phyloP scores from a whole-genome alignment of 1,140 invertebrate genomes.

The Phymastichus coffea region DNA sequence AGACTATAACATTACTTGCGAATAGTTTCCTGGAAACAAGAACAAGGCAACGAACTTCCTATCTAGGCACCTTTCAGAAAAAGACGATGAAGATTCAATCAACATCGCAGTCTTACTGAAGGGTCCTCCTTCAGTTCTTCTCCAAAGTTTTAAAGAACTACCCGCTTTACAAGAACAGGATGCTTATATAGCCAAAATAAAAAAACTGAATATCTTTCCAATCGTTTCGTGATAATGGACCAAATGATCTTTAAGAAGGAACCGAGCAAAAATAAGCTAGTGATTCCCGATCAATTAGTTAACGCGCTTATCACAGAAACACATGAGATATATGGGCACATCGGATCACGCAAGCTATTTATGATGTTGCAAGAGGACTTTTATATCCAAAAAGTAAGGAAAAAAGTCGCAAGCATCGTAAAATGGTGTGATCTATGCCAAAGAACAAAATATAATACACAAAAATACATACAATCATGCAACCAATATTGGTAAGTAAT shows the following conservation, averaged over 20 bases:
- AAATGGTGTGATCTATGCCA: slow-evolving; percentile 22
- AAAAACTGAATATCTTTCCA: background rate
- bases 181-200: slow-evolving; percentile 2
- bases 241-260: background rate
- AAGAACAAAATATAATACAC: slow-evolving; percentile 14
- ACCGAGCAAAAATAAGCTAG: background rate
- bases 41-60: slow-evolving; percentile 42
- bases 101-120: background rate
- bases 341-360: slow-evolving; percentile 7
- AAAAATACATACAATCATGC: slow-evolving; percentile 1
- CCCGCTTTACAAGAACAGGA: background rate
- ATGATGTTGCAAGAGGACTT: slow-evolving; percentile 21
- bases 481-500: background rate
- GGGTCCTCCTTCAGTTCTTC: background rate
- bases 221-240: background rate
- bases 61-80: background rate
- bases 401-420: background rate
- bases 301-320: slow-evolving; percentile 12
- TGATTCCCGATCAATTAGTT: background rate
- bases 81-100: background rate
- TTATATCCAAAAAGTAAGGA: slow-evolving; percentile 3
- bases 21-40: slow-evolving; percentile 36
- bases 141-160: background rate
- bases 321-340: slow-evolving; percentile 28
- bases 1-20: slow-evolving; percentile 14